Evolutionary conservation across 2,888 invertebrate genomes (phyloP).

Genomic region (Acrobasis consociella): DNA sequence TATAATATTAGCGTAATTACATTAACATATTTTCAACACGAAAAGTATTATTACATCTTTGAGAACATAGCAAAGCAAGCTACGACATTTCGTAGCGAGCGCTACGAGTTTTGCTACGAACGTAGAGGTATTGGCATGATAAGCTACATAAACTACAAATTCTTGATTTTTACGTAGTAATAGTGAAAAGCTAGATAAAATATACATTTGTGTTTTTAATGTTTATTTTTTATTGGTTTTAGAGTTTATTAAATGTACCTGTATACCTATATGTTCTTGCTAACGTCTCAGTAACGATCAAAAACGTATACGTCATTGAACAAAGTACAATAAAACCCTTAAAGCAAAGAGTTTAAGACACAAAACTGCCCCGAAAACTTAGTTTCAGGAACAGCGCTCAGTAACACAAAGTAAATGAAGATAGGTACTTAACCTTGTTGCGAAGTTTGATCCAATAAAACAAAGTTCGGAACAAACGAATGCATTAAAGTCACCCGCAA

Average conservation of each 20-base stretch:
- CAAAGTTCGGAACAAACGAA: constrained; percentile 80
- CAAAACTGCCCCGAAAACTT: constrained; percentile 41
- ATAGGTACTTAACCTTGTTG: constrained; percentile 69
- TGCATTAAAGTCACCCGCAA: constrained; percentile 79
- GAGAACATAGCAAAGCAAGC: neutral
- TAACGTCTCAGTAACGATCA: too few relatives aligned
- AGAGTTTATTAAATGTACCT: too few relatives aligned
- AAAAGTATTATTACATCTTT: neutral
- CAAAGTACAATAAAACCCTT: constrained; percentile 2
- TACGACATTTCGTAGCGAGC: neutral
- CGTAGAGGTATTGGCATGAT: too few relatives aligned
- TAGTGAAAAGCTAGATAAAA: too few relatives aligned
- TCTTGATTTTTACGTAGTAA: too few relatives aligned
- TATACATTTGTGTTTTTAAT: too few relatives aligned
- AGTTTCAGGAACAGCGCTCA: constrained; percentile 43
- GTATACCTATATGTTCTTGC: too few relatives aligned
- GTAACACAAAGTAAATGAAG: constrained; percentile 58
- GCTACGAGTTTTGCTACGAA: constrained; percentile 1
- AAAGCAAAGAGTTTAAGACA: constrained; percentile 24
- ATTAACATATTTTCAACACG: neutral
- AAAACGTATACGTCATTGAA: neutral
- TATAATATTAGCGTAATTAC: too few relatives aligned
- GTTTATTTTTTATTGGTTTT: too few relatives aligned
- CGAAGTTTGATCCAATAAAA: constrained; percentile 75
- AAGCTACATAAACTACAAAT: too few relatives aligned